Percentiles rank a stretch among this genome's conserved stretches.
Evolutionary conservation across 2,888 invertebrate genomes (phyloP).

Genomic region (Eupelmus urozonus): DNA sequence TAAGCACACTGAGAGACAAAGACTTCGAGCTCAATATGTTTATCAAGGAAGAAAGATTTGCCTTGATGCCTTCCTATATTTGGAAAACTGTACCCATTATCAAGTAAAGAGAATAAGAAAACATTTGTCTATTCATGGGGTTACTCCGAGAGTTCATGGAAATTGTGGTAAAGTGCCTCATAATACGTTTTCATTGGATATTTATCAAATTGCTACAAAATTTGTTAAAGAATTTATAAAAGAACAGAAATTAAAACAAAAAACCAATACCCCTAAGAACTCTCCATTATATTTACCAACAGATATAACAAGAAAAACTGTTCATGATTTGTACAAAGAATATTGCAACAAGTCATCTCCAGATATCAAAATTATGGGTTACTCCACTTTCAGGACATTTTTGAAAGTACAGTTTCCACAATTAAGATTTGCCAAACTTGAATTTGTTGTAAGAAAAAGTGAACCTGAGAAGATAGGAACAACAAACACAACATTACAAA

Average conservation of each 20-base stretch:
- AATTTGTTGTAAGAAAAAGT: constrained; percentile 70
- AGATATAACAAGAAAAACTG: constrained; percentile 83
- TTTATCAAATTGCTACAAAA: constrained; percentile 87
- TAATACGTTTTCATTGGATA: constrained; percentile 88
- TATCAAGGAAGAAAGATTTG: constrained; percentile 88
- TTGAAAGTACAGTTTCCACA: constrained; percentile 90
- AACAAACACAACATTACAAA: constrained; percentile 41
- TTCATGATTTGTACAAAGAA: constrained; percentile 86
- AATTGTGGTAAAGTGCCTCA: constrained; percentile 89
- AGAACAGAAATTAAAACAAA: constrained; percentile 81
- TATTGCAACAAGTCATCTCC: constrained; percentile 85
- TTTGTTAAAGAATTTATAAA: constrained; percentile 87
- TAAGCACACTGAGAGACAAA: constrained; percentile 85
- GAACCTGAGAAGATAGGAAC: not conserved
- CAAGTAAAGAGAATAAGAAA: constrained; percentile 87
- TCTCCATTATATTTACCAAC: constrained; percentile 79
- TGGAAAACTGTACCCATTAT: constrained; percentile 89
- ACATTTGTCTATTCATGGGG: constrained; percentile 88
- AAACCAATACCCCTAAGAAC: constrained; percentile 78
- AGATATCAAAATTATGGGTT: constrained; percentile 87
- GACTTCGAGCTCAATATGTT: constrained; percentile 86
- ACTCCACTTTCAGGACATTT: constrained; percentile 88
- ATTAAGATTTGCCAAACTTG: constrained; percentile 83
- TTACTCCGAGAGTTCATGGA: constrained; percentile 87
- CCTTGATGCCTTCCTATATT: constrained; percentile 87